Evolutionary conservation across 2,888 invertebrate genomes (phyloP), one percentile per base, ranked within the genome.

Genomic region (Antheraea yamamai): DNA sequence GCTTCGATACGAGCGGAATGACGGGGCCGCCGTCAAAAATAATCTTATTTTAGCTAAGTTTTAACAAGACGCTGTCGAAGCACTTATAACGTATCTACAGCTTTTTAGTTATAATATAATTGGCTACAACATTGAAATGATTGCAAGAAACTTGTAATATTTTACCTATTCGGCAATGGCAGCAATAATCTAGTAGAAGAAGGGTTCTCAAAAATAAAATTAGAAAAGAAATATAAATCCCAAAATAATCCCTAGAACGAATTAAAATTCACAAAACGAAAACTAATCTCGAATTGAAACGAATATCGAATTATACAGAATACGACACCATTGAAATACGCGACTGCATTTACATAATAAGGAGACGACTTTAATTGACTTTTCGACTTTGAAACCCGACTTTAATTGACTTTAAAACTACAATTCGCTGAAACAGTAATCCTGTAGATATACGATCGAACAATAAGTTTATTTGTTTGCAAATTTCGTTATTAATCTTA

Each of bases 351-450:
- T 74, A 77, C 75, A 74, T 75, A 76, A 76, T 77, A 72, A 66
- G 73, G 35, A 26, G 70, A 68, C 71, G 74, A 39, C 58, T 78
- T 75, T 77, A 78, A 78, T 77, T 76, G 77, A 76, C 78, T 76
- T 66, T 76, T 74, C 64, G 74, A 76, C 75, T 77, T 77, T 74
- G 73, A 66, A 73, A 72, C 52, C 73, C 52, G 64, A 68, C 72
- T 72, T 73, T 35, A 72, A 73, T 73, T 73, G 72, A 75, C 72
- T 75, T 75, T 66, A 47, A 30, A 68, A 55, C 58, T 51, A 74
- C 51, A 52, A 71, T 64, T 64, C 61, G 47, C n/a, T 72, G 30
- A 20, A 39, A 72, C 68, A 30, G 64, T 66, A 71, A 70, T 20
- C 58, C 23, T 71, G 35, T 74, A 52, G 35, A n/a, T 74, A 35